phyloP scores from a whole-genome alignment of 1,140 invertebrate species.

The Tetraneura akinire region DNA sequence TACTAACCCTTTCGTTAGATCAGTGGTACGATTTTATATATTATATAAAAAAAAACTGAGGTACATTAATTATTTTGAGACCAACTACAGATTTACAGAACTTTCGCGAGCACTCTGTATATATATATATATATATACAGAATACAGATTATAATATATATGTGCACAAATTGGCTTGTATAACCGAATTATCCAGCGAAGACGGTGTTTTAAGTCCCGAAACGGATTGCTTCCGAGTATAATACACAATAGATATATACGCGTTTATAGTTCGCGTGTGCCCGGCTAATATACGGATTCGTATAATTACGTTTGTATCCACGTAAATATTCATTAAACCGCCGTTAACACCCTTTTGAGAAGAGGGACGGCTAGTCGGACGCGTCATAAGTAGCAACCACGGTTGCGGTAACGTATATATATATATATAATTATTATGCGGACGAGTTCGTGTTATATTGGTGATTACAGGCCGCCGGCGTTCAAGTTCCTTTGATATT shows the following conservation, averaged over 20 bases:
- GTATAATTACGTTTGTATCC: conserved; percentile 5
- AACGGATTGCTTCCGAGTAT: neutral
- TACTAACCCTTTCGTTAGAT: too few species aligned
- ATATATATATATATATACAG: neutral
- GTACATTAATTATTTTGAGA: too few species aligned
- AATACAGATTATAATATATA: too few species aligned
- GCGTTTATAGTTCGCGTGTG: neutral
- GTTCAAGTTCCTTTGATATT: neutral
- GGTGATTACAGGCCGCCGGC: conserved; percentile 15
- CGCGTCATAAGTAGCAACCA: neutral
- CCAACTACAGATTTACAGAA: too few species aligned
- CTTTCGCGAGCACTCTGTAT: neutral
- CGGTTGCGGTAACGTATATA: neutral
- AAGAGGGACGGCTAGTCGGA: too few species aligned
- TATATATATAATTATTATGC: neutral
- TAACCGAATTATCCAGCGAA: neutral
- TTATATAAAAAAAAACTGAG: too few species aligned
- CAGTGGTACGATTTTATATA: too few species aligned
- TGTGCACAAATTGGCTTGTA: neutral
- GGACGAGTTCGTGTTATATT: neutral
- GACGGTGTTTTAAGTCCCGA: neutral
- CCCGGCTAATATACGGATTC: neutral
- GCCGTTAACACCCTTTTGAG: neutral
- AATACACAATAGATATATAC: too few species aligned
- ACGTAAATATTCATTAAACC: conserved; percentile 28